phyloP scores from a whole-genome alignment of 2,113 vertebrate genomes.

The Urocolius indicus region DNA sequence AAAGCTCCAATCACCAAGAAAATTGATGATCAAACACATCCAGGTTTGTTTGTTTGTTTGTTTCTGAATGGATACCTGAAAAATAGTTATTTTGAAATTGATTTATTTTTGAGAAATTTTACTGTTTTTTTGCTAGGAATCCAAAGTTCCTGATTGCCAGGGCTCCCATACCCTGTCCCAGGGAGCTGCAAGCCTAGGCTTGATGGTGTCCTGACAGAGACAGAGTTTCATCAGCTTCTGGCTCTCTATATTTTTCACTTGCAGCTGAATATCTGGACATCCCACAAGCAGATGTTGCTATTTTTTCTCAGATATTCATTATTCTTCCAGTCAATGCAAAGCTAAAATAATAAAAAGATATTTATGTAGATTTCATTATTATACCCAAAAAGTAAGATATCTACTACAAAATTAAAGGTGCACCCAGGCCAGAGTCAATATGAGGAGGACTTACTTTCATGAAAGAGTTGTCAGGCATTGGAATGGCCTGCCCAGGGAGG shows the following conservation, averaged over 20 bases:
- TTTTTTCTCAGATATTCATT: background rate
- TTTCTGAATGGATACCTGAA: background rate
- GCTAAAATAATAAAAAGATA: background rate
- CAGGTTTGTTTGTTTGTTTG: background rate
- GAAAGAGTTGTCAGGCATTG: too few relatives aligned
- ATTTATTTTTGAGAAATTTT: background rate
- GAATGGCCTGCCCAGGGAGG: too few relatives aligned
- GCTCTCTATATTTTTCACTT: background rate
- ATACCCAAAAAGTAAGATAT: background rate
- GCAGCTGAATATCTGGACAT: background rate
- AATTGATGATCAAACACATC: background rate
- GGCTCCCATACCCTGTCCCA: background rate
- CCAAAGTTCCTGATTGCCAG: background rate
- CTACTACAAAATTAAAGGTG: background rate
- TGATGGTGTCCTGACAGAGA: background rate
- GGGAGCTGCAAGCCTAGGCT: background rate
- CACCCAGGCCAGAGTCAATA: background rate
- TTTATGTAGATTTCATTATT: background rate
- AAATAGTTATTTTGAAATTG: background rate
- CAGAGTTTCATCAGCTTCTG: background rate
- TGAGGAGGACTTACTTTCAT: too few relatives aligned
- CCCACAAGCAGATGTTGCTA: background rate
- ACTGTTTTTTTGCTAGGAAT: background rate
- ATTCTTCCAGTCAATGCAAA: background rate
- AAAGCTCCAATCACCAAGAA: background rate